phyloP scores from a whole-genome alignment of 1,140 invertebrate species.

The Drosophila suzukii region DNA sequence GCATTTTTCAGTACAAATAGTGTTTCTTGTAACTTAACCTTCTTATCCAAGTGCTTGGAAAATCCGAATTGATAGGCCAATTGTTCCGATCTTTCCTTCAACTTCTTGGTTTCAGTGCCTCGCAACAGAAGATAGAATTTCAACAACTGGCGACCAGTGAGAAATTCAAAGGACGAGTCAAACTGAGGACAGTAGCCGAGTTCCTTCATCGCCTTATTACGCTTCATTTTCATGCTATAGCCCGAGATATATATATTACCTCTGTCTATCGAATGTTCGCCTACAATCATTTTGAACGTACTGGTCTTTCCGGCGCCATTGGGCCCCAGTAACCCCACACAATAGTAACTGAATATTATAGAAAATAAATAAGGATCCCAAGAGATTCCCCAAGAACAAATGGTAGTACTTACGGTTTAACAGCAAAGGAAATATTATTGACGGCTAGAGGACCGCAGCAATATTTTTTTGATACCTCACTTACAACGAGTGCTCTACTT shows the following conservation, averaged over 20 bases:
- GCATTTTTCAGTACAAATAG: background rate
- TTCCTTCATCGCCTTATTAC: slow-evolving; percentile 85
- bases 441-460: slow-evolving; percentile 81
- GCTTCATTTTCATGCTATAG: slow-evolving; percentile 84
- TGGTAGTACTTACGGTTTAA: slow-evolving; percentile 4
- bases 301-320: slow-evolving; percentile 94
- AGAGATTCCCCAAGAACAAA: too few relatives aligned
- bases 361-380: too few relatives aligned
- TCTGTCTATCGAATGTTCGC: slow-evolving; percentile 87
- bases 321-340: slow-evolving; percentile 94
- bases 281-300: slow-evolving; percentile 94
- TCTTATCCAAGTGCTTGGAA: slow-evolving; percentile 80
- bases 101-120: slow-evolving; percentile 86
- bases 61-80: slow-evolving; percentile 81
- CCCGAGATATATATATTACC: slow-evolving; percentile 85
- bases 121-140: slow-evolving; percentile 89
- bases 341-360: slow-evolving; percentile 85
- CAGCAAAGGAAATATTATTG: slow-evolving; percentile 86
- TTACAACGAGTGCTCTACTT: slow-evolving; percentile 8
- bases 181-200: slow-evolving; percentile 93
- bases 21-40: slow-evolving; percentile 66
- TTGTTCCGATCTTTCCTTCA: slow-evolving; percentile 66
- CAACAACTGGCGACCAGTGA: slow-evolving; percentile 92
- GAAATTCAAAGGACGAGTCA: slow-evolving; percentile 91
- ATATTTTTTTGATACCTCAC: slow-evolving; percentile 4